phyloP scores from a whole-genome alignment of 35 echinoderm and acorn worm species.

The Eucidaris tribuloides region DNA sequence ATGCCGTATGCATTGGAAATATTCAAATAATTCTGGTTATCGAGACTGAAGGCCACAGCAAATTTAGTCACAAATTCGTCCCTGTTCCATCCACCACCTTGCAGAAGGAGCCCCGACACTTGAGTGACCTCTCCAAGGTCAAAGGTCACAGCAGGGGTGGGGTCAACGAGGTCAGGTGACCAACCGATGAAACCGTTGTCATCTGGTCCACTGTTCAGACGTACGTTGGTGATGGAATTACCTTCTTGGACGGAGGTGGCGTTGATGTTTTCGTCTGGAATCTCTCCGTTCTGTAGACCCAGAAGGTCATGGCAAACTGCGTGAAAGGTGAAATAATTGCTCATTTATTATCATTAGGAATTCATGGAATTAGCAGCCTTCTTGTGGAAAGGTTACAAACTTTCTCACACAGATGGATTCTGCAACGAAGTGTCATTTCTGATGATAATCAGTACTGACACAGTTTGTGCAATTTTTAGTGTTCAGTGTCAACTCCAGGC shows the following conservation, averaged over 20 bases:
- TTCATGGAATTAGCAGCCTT: neutral
- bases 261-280: constrained; percentile 24
- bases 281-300: constrained; percentile 33
- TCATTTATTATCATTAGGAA: neutral
- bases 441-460: neutral
- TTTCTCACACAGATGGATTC: neutral
- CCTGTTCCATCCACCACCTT: constrained; percentile 53
- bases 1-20: constrained; percentile 36
- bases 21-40: constrained; percentile 51
- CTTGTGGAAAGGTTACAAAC: neutral
- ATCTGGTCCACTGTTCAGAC: constrained; percentile 54
- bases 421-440: neutral
- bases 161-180: constrained; percentile 44
- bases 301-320: constrained; percentile 28
- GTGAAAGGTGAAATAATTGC: neutral
- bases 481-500: too few species aligned
- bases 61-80: constrained; percentile 61
- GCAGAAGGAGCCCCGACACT: constrained; percentile 61
- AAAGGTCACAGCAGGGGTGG: constrained; percentile 52
- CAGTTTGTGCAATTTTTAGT: too few species aligned
- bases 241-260: constrained; percentile 39
- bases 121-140: constrained; percentile 47
- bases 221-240: constrained; percentile 37
- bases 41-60: constrained; percentile 54
- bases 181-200: constrained; percentile 35